Evolutionary conservation across 1,140 invertebrate species (phyloP), one percentile per base, ranked within the genome.

Genomic region (Carcinoscorpius rotundicauda): DNA sequence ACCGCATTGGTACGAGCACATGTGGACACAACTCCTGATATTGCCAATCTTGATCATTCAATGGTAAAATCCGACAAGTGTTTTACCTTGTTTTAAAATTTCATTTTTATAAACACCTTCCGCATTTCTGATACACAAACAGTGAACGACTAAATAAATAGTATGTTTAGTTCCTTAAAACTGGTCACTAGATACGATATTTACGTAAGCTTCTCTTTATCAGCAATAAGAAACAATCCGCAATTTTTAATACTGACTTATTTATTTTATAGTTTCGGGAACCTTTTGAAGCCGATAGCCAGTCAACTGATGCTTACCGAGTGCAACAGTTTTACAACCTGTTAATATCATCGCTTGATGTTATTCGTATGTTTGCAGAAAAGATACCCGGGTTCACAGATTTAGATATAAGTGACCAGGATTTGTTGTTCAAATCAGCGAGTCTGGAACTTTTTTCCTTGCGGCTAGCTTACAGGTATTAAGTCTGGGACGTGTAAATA

Each of bases 371-470:
- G 71, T 97, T 96, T 79, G 91, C 91, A 6, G 92, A 96, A 61
- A 93, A 92, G 79, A 91, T 97, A 69, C 93, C 94, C 1, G 94
- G 93, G 4, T 97, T 91, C 73, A 78, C 81, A 61, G 93, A 97
- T 53, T 79, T 98, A 9, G 84, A 83, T 68, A 82, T 82, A 67
- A 89, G 93, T 70, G 93, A 97, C 76, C 88, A 93, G 75, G 92
- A 97, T 69, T 81, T 97, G 11, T 82, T 98, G 4, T 94, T 97
- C 76, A 89, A 96, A 72, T 93, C 91, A 51, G 91, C 93, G n/a
- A 89, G 90, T 52, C 82, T 98, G 50, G 94, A 97, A 77, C 79
- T 98, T 3, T 95, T 97, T 75, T 90, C 96, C 5, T 81, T 98
- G 51, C 82, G 93, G 67, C 78, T 97, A 62, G 91, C 93, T 49